Conservation (phyloP, 2,113 vertebrate genomes). For the Grallaria varia region DNA sequence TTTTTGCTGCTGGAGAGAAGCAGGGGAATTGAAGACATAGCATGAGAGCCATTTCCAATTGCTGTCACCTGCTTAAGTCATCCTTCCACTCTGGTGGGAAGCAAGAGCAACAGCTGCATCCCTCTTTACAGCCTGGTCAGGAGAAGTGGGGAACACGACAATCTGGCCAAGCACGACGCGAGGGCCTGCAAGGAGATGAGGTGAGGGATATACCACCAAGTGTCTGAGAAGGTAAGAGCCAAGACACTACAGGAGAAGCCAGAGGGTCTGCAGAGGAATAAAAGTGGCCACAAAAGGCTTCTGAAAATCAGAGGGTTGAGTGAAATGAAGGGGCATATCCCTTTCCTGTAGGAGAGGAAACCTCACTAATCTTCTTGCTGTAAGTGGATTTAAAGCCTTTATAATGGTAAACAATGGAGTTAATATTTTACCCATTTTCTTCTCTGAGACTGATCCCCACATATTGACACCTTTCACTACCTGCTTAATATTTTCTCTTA, state of each 20-base stretch:
- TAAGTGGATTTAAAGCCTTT: not conserved
- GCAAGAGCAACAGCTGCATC: not conserved
- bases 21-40: not conserved
- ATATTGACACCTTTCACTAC: not conserved
- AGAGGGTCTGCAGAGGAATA: not conserved
- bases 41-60: not conserved
- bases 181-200: not conserved
- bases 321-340: not conserved
- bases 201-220: rapidly evolving
- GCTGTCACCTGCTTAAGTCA: not conserved
- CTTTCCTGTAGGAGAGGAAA: not conserved
- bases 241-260: not conserved
- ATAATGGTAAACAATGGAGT: not conserved
- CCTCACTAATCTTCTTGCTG: not conserved
- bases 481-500: not conserved
- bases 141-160: not conserved
- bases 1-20: not conserved
- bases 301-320: not conserved
- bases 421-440: not conserved
- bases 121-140: not conserved
- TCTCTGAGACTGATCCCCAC: not conserved
- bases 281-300: not conserved
- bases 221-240: not conserved
- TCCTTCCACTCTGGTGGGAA: not conserved
- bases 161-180: rapidly evolving